A percentile compares a stretch with the other conserved stretches of the same genome.
Conservation (phyloP, 2,888 invertebrate genomes). For the Phania funesta region DNA sequence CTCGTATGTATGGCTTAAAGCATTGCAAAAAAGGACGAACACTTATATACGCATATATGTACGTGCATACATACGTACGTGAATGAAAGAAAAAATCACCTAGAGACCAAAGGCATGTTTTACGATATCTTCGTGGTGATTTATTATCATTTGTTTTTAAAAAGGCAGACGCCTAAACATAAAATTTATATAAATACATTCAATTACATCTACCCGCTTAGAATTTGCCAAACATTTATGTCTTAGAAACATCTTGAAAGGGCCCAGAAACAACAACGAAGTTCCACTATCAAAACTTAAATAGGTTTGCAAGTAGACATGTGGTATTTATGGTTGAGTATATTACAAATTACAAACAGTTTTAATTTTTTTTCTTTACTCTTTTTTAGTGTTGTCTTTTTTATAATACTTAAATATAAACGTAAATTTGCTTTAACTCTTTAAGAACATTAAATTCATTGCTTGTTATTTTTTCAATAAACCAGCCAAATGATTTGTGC, state of each 20-base stretch:
- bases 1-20: background rate
- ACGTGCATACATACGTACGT: background rate
- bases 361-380: background rate
- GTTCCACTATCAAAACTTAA: constrained; percentile 43
- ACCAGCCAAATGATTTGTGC: constrained; percentile 28
- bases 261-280: background rate
- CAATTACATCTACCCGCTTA: constrained; percentile 13
- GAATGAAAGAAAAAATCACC: constrained; percentile 39
- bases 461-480: constrained; percentile 12
- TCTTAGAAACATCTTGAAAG: constrained; percentile 28
- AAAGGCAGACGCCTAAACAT: constrained; percentile 68
- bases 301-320: constrained; percentile 53
- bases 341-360: constrained; percentile 62
- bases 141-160: constrained; percentile 80
- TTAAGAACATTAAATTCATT: constrained; percentile 43
- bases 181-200: constrained; percentile 39
- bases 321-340: constrained; percentile 55
- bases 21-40: constrained; percentile 22
- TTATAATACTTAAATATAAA: constrained; percentile 23
- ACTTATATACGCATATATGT: background rate
- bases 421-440: constrained; percentile 47
- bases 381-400: background rate
- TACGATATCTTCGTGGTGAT: constrained; percentile 78
- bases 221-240: constrained; percentile 45
- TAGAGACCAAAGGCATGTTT: constrained; percentile 74